phyloP scores from a whole-genome alignment of 2,113 vertebrate species.

The Atherinomorus stipes region DNA sequence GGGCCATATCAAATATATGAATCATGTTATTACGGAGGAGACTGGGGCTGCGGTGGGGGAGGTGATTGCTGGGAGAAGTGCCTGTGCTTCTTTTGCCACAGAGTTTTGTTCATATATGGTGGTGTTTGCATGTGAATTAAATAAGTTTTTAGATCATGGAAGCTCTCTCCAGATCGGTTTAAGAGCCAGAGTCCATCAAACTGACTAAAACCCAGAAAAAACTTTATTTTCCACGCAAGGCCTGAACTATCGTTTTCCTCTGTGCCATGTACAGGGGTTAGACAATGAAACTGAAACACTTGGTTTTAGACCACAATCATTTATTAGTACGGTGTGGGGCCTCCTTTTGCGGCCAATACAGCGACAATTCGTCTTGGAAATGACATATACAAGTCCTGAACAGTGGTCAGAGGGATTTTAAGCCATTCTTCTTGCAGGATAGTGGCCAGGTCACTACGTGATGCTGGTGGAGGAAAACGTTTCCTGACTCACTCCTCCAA shows the following conservation, averaged over 20 bases:
- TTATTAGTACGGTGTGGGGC: too few relatives aligned
- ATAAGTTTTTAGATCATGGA: background rate
- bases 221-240: background rate
- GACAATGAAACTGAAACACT: too few relatives aligned
- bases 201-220: background rate
- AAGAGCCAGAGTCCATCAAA: background rate
- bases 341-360: too few relatives aligned
- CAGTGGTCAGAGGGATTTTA: too few relatives aligned
- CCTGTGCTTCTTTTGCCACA: constrained; percentile 1
- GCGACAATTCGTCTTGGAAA: too few relatives aligned
- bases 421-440: too few relatives aligned
- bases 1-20: constrained; percentile 65
- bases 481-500: too few relatives aligned
- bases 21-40: constrained; percentile 60
- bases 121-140: constrained; percentile 16
- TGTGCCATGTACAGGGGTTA: too few relatives aligned
- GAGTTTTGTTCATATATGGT: constrained; percentile 2
- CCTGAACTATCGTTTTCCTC: background rate
- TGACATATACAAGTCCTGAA: too few relatives aligned
- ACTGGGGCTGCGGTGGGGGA: background rate
- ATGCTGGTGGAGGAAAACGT: too few relatives aligned
- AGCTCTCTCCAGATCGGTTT: background rate
- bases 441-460: too few relatives aligned
- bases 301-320: too few relatives aligned
- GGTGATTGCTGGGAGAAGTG: constrained; percentile 2